Evolutionary conservation across 2,113 vertebrate species (phyloP), one percentile per base, ranked within the genome.

Genomic region (Channa maculata): DNA sequence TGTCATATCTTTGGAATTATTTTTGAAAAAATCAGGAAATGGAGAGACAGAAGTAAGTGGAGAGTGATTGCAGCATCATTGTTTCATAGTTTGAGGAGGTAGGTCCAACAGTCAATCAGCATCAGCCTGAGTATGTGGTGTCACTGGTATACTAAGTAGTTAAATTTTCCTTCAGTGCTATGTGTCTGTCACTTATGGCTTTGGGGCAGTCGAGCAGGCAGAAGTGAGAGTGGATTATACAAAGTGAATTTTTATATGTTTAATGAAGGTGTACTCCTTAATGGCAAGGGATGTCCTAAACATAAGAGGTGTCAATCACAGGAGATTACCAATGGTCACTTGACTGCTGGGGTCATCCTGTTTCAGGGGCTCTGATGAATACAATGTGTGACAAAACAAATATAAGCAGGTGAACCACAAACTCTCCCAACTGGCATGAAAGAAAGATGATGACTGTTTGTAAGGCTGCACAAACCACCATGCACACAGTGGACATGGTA

Each of bases 371-470:
- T 24, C 24, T 24, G 24, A 24, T 24, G 24, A 24, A 24, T 24
- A 24, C 24, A 24, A 79, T 0, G 69, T 84, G 70, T 78, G 78
- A 80, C 74, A 76, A 85, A 86, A 86, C 77, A 86, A 68, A 79
- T 41, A 52, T 0, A 14, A 65, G 65, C 46, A 33, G 41, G 33
- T 0, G 5, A 53, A 63, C 15, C 55, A 2, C 63, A 50, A 54
- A 24, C 15, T 45, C 66, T 59, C 77, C 65, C 71, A 86, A 60
- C 60, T 8, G 53, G 75, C 84, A 87, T 84, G 66, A 87, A 89
- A 85, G 45, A 85, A 85, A 85, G 82, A 90, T 88, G 88, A 83
- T n/a, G n/a, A n/a, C n/a, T n/a, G n/a, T n/a, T n/a, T n/a, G n/a
- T n/a, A n/a, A n/a, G 11, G 14, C 51, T 65, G 83, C 79, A 87